Evolutionary conservation across 2,113 vertebrate genomes (phyloP), one percentile per base, ranked within the genome.

Genomic region (Lasiurus borealis): DNA sequence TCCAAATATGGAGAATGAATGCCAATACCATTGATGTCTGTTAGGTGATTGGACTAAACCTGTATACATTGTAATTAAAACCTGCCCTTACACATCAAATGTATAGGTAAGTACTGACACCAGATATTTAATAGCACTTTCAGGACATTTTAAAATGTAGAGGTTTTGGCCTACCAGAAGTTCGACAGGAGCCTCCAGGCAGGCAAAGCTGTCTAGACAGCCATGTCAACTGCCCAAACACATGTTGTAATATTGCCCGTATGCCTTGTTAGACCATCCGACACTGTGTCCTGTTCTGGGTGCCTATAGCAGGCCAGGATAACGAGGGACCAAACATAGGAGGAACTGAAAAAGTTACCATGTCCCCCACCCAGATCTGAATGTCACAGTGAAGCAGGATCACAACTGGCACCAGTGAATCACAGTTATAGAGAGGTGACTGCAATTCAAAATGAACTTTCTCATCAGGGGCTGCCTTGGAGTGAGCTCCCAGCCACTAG

Each of bases 161-260:
- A 46, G 29, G 54, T 15, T 86, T n/a, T 8, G 75, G 93, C 29
- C 16, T 27, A 25, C 36, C 75, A 52, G 50, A 40, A 78, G n/a
- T 29, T 77, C 13, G 8, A 54, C 13, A 82, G 82, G 44, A 68
- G 29, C 34, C 40, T 64, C 23, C 5, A 34, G 15, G 19, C 48
- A 83, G n/a, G 57, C 66, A 46, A 29, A 54, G 50, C 76, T 25
- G 25, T 68, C 23, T 64, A n/a, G 52, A 27, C 0, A 9, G 16
- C 29, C 66, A 57, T 7, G 40, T 57, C 23, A 19, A 8, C 6
- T 8, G 7, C 21, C 68, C 77, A 71, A 78, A 69, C 36, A 50
- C 85, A 48, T 1, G 25, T 13, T 2, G 0, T 12, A 14, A 13
- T 0, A 1, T 9, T 19, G 11, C 54, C n/a, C 2, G 0, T n/a